Evolutionary conservation across 2,888 invertebrate species (phyloP), one percentile per base, ranked within the genome.

Genomic region (Scelioninae gen. 2): DNA sequence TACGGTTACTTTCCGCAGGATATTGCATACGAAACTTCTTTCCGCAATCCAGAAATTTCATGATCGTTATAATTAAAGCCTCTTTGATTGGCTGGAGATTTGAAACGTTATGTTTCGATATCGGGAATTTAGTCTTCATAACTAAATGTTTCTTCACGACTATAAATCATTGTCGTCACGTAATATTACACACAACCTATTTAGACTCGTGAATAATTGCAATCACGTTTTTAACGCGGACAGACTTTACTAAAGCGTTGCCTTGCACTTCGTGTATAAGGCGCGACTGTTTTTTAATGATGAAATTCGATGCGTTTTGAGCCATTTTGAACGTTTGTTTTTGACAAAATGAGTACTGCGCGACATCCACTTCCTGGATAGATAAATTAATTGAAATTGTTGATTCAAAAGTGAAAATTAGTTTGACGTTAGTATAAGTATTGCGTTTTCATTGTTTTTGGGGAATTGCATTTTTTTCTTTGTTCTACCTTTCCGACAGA

Each of bases 91-190:
- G 25, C 25, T 25, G 4, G 25, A 25, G 3, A n/a, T n/a, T n/a
- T n/a, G n/a, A n/a, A n/a, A n/a, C 5, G 2, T 22, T 22, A 5
- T 2, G 10, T 31, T 31, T 31, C 31, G 31, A 31, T 10, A 31
- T 10, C 9, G 22, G 53, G 52, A 35, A 52, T 61, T 25, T 28
- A 41, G 25, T 46, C 25, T 28, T 58, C 53, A 25, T 10, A 19
- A 37, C 50, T 31, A 64, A 63, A 37, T 16, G 60, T 74, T 73
- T 73, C 58, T 69, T 73, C 74, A 74, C 28, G 31, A 18, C 31
- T 13, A 65, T 70, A 74, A 70, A 70, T 70, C 52, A 74, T 74
- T 74, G 60, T 57, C 43, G 57, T 74, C 74, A 74, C 74, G 74
- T 74, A 74, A 74, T 57, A 48, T 74, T 70, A 61, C 61, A 70